Conservation (phyloP, 2,113 vertebrate species). For the Pteronura brasiliensis region DNA sequence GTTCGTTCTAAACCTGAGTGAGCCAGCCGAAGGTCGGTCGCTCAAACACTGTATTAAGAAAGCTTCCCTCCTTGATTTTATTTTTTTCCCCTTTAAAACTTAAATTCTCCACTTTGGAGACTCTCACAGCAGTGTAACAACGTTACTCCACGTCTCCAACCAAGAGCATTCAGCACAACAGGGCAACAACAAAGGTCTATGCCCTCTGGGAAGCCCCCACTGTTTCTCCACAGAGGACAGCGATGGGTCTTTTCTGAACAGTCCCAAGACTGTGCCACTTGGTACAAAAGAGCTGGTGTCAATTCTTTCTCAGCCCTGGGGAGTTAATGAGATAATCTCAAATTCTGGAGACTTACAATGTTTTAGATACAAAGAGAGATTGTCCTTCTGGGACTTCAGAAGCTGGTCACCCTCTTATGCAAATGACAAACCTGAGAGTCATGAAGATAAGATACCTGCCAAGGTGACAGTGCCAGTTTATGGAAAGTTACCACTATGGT, state of each 20-base stretch:
- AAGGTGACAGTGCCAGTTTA: neutral
- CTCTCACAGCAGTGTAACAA: neutral
- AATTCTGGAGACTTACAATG: neutral
- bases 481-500: neutral
- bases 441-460: neutral
- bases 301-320: neutral
- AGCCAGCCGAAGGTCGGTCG: neutral
- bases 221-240: neutral
- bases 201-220: rapidly evolving
- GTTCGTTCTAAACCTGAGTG: neutral
- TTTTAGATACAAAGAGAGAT: neutral
- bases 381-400: neutral
- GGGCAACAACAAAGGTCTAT: neutral
- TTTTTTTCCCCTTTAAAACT: neutral
- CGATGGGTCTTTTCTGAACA: neutral
- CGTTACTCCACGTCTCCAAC: neutral
- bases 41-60: neutral
- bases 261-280: neutral
- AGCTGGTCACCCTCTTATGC: neutral
- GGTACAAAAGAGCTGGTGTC: neutral
- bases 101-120: neutral
- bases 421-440: neutral
- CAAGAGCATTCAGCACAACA: neutral
- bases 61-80: neutral
- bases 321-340: neutral